Evolutionary conservation across 2,888 invertebrate genomes (phyloP), one percentile per base, ranked within the genome.

Genomic region (Acrocera orbiculus): DNA sequence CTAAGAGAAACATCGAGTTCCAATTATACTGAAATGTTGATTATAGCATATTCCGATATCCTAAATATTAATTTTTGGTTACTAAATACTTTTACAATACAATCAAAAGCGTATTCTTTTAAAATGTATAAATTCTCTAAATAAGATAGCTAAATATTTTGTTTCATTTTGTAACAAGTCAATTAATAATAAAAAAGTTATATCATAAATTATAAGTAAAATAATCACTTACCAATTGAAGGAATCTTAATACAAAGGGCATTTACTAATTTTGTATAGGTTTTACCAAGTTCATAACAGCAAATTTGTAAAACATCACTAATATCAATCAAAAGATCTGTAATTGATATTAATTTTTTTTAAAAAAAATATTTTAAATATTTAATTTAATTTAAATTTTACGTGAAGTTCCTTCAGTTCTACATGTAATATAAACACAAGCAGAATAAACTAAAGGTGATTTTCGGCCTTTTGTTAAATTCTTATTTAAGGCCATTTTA

Each of bases 241-340:
- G 87, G 89, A 52, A 86, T 77, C 50, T 79, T 83, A 47, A 98
- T 86, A 54, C 83, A 86, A 10, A 98, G 65, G 20, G 85, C 82
- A 52, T 85, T 73, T 0, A 90, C 81, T 34, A 98, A 64, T 51
- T 79, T 77, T 47, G 90, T 69, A 54, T 93, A 93, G 1, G 92
- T 90, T 36, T 87, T 73, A 32, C 96, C 96, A 23, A 98, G 64
- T 59, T 87, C 87, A 56, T 89, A 95, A 35, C 96, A 92, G 63
- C 92, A 92, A 46, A 93, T 87, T 66, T 93, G 81, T 19, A 92
- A 71, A n/a, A 90, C 79, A 64, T 96, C 96, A 62, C 93, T 93
- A 43, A 96, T 90, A 57, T 98, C 96, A 50, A 98, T 83, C 33
- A 96, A 66, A 57, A 96, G 71, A 73, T 93, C 83, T 86, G 54